Base-by-base conservation (phyloP, 2,113 vertebrate genomes). In the Pycnonotus jocosus region DNA sequence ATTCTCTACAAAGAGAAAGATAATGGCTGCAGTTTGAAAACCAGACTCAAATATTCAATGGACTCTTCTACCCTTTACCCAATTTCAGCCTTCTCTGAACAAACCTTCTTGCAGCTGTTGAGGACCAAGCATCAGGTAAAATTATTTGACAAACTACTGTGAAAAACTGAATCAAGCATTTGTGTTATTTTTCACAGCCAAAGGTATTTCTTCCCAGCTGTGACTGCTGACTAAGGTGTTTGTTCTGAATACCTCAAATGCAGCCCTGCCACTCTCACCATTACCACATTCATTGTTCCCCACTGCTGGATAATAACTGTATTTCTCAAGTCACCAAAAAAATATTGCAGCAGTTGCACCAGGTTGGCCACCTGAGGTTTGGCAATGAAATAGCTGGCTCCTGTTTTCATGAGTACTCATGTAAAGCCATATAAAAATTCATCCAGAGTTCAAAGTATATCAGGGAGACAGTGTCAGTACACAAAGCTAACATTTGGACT, bases 141-240 rank as follows among this genome's bases (percentile, higher is more conserved):
- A n/a, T 76, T 86, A 86, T 82, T 61, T 93, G 80, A 79, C 1
- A 6, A 89, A 90, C 40, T 42, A 42, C 45, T 74, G 42, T 28
- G 83, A 91, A 94, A 76, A 91, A 35, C 1, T 16, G 19, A 93
- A 65, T 57, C 60, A 77, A 82, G 42, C 7, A 45, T 56, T 65
- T 78, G 38, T 58, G 76, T 14, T 56, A 47, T 94, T 88, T 90
- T 91, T 94, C 92, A 93, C 72, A 92, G 81, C 38, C 82, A 83
- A 85, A 86, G 64, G 10, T 72, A 76, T 50, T 92, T 95, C 70
- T 92, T 58, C 54, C 47, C 60, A 93, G 60, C 35, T 58, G 30
- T 70, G 83, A 89, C 73, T 93, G 94, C 95, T 96, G 94, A 95
- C 90, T 95, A 82, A 96, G 81, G 69, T 56, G 47, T 79, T 93